These are phyloP conservation scores for Diabrotica undecimpunctata DNA, from an alignment of 1,140 invertebrate genomes.

Conservation along the genomic window DNA sequence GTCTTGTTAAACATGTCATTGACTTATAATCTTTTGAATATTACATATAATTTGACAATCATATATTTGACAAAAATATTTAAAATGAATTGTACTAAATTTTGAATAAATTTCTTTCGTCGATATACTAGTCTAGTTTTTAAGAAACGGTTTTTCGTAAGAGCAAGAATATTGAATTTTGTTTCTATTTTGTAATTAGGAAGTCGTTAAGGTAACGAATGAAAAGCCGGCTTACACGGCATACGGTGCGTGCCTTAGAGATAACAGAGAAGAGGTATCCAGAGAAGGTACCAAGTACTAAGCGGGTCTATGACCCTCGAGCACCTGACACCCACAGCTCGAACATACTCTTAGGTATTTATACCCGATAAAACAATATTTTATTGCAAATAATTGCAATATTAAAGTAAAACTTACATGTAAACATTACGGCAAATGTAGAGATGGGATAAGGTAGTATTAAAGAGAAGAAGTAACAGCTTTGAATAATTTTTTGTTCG, in stretches of 20 bases:
- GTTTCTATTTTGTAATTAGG: constrained; percentile 13
- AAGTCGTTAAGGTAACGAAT: constrained; percentile 28
- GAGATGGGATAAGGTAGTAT: no score
- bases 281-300: not conserved
- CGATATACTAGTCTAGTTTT: no score
- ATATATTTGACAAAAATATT: no score
- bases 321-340: constrained; percentile 43
- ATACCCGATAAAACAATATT: constrained; percentile 45
- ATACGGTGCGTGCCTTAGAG: constrained; percentile 28
- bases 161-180: no score
- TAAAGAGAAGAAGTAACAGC: no score
- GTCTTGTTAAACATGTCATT: no score
- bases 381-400: constrained; percentile 44
- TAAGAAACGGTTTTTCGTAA: no score
- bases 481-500: no score
- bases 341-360: constrained; percentile 41
- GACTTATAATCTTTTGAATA: no score
- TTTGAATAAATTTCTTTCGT: no score
- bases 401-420: constrained; percentile 37
- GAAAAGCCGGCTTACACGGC: constrained; percentile 19
- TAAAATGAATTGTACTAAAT: no score
- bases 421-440: constrained; percentile 35
- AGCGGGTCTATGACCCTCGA: constrained; percentile 39
- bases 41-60: no score
- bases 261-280: constrained; percentile 8